Evolutionary conservation across 2,888 invertebrate species (phyloP).

Genomic region (Ormyrus pomaceus): DNA sequence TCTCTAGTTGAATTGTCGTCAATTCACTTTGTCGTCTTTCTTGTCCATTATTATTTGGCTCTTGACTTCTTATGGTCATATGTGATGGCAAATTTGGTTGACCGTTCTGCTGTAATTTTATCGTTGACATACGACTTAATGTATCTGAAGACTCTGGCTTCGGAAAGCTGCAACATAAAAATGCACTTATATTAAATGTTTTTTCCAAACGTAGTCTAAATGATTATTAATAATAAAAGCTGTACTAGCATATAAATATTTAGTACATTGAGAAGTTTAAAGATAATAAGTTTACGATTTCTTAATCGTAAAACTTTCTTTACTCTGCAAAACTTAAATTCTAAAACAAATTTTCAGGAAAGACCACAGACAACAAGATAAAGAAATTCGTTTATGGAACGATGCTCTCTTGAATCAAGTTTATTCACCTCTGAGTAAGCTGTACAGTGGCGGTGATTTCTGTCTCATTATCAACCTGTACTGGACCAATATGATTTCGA

Average conservation of each 20-base stretch:
- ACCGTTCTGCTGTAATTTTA: conserved; percentile 15
- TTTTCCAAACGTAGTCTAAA: background rate
- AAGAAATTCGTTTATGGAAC: too few species aligned
- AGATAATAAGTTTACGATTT: background rate
- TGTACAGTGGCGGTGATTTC: conserved; percentile 51
- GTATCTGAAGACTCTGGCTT: conserved; percentile 10
- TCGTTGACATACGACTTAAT: conserved; percentile 3
- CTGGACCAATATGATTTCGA: conserved; percentile 11
- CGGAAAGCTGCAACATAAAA: conserved; percentile 6
- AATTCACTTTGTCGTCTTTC: conserved; percentile 28
- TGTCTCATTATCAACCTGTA: conserved; percentile 33
- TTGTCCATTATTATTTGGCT: background rate
- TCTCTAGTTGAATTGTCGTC: background rate
- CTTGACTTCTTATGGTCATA: conserved; percentile 7
- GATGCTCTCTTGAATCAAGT: background rate
- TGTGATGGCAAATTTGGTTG: conserved; percentile 5
- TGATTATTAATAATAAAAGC: background rate
- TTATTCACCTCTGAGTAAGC: conserved; percentile 43
- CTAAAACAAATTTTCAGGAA: background rate
- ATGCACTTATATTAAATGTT: background rate
- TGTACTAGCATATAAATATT: too few species aligned
- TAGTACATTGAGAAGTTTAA: background rate
- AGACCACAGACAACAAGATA: too few species aligned
- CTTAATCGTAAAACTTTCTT: background rate
- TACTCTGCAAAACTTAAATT: background rate